A percentile compares a stretch with the other conserved stretches of the same genome.
phyloP scores from a whole-genome alignment of 2,797 vertebrate genomes.

The Pelochelys cantorii region DNA sequence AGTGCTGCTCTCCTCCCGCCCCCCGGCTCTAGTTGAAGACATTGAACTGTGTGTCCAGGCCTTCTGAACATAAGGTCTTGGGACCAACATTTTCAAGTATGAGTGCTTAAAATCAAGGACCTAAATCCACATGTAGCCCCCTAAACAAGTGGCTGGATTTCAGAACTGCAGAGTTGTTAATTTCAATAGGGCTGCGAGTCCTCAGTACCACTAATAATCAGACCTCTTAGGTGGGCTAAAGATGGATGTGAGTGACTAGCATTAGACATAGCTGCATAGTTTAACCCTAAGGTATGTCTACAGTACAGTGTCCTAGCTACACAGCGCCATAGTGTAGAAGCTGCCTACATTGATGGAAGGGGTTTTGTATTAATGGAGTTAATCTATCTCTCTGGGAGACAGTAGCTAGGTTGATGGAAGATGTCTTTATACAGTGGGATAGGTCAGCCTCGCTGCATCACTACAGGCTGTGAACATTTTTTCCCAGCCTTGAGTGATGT shows the following conservation, averaged over 20 bases:
- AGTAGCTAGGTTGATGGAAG: background rate
- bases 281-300: background rate
- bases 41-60: background rate
- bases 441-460: background rate
- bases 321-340: background rate
- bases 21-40: background rate
- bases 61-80: background rate
- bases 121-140: background rate
- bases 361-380: background rate
- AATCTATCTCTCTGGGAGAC: background rate
- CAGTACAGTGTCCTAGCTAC: background rate
- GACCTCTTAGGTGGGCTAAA: background rate
- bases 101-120: background rate
- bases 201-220: background rate
- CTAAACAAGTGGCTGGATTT: background rate
- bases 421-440: background rate
- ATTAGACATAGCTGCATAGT: background rate
- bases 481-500: background rate
- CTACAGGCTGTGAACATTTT: background rate
- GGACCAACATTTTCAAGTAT: background rate
- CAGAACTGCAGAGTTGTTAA: background rate
- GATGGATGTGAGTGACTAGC: background rate
- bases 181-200: background rate
- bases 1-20: background rate
- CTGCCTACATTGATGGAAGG: background rate